Percentiles rank a stretch among this genome's conserved stretches.
phyloP scores from a whole-genome alignment of 1,140 invertebrate species.

The Anadara kagoshimensis region DNA sequence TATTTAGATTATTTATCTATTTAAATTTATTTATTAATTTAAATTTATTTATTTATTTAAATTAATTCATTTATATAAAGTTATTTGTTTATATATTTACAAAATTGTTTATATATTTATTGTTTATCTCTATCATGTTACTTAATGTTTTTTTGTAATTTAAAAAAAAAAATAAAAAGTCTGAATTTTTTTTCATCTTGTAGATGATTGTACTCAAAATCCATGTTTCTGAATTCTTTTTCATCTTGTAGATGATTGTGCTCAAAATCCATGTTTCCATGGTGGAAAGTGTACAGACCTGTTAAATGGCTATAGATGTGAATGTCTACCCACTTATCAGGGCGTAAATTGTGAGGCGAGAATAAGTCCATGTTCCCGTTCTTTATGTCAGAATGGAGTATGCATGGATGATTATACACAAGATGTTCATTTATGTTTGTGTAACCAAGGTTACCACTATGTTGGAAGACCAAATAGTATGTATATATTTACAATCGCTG shows the following conservation, averaged over 20 bases:
- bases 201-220: constrained; percentile 59
- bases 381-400: constrained; percentile 10
- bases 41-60: too few relatives aligned
- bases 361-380: constrained; percentile 19
- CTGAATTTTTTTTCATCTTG: background rate
- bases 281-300: constrained; percentile 82
- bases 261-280: constrained; percentile 86
- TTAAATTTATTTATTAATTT: too few relatives aligned
- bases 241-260: constrained; percentile 49
- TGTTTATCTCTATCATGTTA: too few relatives aligned
- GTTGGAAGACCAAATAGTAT: background rate
- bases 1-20: too few relatives aligned
- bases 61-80: too few relatives aligned
- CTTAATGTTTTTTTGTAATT: too few relatives aligned
- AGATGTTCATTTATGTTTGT: constrained; percentile 30
- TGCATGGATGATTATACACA: constrained; percentile 37
- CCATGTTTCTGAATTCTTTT: constrained; percentile 78
- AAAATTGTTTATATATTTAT: too few relatives aligned
- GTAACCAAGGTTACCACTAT: constrained; percentile 56
- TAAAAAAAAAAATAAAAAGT: too few relatives aligned
- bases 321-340: constrained; percentile 90
- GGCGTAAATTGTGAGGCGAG: constrained; percentile 78
- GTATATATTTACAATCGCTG: too few relatives aligned
- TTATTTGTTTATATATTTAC: too few relatives aligned
- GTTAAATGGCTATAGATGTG: constrained; percentile 81